These are phyloP conservation scores for Abrostola triplasia DNA, from an alignment of 2,888 invertebrate genomes.

Conservation along the genomic window DNA sequence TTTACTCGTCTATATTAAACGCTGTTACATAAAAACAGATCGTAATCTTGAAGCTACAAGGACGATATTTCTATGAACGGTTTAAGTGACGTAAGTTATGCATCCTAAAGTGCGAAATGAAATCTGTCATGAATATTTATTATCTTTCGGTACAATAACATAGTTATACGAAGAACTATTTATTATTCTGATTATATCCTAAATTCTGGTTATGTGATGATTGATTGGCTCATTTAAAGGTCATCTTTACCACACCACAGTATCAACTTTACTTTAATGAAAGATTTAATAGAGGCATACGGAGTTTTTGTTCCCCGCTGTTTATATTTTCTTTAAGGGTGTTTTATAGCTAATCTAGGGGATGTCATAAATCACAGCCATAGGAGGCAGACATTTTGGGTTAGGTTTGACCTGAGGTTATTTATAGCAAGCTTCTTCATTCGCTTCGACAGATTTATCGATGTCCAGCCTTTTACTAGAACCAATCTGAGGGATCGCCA, in stretches of 20 bases:
- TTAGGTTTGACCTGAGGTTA: slow-evolving; percentile 42
- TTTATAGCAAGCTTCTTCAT: slow-evolving; percentile 39
- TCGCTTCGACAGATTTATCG: slow-evolving; percentile 45
- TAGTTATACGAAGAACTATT: too few species aligned
- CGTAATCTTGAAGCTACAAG: too few species aligned
- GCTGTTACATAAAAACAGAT: too few species aligned
- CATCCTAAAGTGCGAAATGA: too few species aligned
- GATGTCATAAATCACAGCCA: slow-evolving; percentile 49
- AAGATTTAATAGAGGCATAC: slow-evolving; percentile 24
- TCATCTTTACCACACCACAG: too few species aligned
- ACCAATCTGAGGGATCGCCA: slow-evolving; percentile 10
- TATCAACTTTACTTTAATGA: background rate
- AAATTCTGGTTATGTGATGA: too few species aligned
- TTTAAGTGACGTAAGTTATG: too few species aligned
- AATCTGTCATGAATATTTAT: too few species aligned
- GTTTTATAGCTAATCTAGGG: slow-evolving; percentile 42
- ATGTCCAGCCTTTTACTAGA: slow-evolving; percentile 18
- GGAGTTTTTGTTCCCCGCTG: slow-evolving; percentile 12
- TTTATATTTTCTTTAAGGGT: slow-evolving; percentile 32
- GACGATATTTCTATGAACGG: too few species aligned
- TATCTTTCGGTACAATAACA: too few species aligned
- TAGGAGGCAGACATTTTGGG: slow-evolving; percentile 24
- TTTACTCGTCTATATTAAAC: background rate
- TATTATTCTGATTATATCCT: too few species aligned
- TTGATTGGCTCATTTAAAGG: too few species aligned